Percentiles rank a stretch among this genome's conserved stretches.
phyloP scores from a whole-genome alignment of 2,888 invertebrate genomes.

The Dioctria linearis region DNA sequence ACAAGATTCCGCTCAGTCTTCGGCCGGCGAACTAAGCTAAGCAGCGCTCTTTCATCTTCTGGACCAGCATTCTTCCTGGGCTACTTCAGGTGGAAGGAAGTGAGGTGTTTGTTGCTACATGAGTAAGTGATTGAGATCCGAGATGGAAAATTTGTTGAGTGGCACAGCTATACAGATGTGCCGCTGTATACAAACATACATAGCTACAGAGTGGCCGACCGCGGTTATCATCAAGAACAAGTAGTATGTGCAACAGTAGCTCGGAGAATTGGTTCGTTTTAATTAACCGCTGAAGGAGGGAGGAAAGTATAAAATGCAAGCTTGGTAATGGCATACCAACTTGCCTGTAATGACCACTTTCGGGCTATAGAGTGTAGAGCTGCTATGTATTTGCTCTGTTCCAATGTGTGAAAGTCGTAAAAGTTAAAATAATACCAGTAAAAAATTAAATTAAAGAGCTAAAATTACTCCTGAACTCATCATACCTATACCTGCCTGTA shows the following conservation, averaged over 20 bases:
- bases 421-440: constrained; percentile 1
- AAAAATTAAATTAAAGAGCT: constrained; percentile 6
- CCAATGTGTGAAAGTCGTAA: constrained; percentile 51
- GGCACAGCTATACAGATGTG: neutral
- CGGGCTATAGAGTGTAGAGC: neutral
- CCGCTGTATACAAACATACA: neutral
- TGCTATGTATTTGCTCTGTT: constrained; percentile 22
- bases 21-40: neutral
- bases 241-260: constrained; percentile 36
- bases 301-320: neutral
- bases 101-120: neutral
- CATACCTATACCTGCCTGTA: too few relatives aligned
- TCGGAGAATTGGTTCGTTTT: constrained; percentile 52
- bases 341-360: neutral
- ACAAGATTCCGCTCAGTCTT: constrained; percentile 16
- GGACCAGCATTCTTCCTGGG: constrained; percentile 10
- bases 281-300: constrained; percentile 44
- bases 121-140: constrained; percentile 51
- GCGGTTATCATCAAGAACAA: constrained; percentile 22
- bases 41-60: constrained; percentile 36
- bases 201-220: neutral
- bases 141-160: constrained; percentile 6
- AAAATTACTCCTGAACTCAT: neutral
- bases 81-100: neutral
- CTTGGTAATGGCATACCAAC: neutral